Conservation (phyloP, 2,888 invertebrate species). For the Aporophyla lueneburgensis region DNA sequence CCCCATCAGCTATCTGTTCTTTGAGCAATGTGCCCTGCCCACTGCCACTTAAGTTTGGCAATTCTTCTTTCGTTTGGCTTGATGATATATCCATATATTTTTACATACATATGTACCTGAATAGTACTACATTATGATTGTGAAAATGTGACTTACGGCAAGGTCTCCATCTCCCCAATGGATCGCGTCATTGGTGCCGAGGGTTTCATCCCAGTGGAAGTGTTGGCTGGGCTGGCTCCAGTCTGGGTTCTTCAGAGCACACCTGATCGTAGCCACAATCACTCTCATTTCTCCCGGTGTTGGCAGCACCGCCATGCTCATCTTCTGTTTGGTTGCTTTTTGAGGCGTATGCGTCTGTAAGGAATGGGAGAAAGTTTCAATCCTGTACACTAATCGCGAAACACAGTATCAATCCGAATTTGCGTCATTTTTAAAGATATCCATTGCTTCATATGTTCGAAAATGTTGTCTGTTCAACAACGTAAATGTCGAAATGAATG, state of each 20-base stretch:
- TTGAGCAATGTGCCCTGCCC: too few species aligned
- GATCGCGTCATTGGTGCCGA: slow-evolving; percentile 82
- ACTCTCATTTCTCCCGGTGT: slow-evolving; percentile 76
- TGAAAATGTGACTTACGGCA: slow-evolving; percentile 73
- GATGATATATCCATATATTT: too few species aligned
- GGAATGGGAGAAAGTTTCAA: neutral
- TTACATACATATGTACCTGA: neutral
- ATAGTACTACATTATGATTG: neutral
- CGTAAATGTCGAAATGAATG: too few species aligned
- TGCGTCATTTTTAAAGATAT: too few species aligned
- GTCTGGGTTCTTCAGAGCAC: slow-evolving; percentile 84
- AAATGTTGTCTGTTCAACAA: too few species aligned
- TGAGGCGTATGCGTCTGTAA: slow-evolving; percentile 8
- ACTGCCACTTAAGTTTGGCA: too few species aligned
- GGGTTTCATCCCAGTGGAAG: slow-evolving; percentile 90
- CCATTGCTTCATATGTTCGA: too few species aligned
- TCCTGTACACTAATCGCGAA: neutral
- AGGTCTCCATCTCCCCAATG: slow-evolving; percentile 87
- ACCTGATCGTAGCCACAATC: slow-evolving; percentile 87
- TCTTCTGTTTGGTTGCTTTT: slow-evolving; percentile 76
- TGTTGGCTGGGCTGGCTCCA: slow-evolving; percentile 90
- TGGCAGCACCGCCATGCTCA: slow-evolving; percentile 67
- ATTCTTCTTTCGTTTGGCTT: too few species aligned
- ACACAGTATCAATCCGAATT: too few species aligned
- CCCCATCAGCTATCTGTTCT: too few species aligned